phyloP scores from a whole-genome alignment of 2,888 invertebrate species.

The Gasteruption jaculator region DNA sequence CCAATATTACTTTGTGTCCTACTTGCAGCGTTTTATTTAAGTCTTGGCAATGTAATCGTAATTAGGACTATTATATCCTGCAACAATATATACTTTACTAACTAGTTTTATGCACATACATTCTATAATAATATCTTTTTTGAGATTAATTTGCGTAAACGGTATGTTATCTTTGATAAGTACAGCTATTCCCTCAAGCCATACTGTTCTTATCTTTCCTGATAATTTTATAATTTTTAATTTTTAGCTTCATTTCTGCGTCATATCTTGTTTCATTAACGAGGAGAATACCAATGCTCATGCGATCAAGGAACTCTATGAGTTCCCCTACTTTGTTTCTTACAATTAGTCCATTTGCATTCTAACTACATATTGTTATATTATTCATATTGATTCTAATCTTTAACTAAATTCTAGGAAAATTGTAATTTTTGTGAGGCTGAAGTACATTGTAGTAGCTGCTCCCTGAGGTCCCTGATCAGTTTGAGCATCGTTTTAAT shows the following conservation, averaged over 20 bases:
- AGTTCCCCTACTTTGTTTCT: slow-evolving; percentile 20
- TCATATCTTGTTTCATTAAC: slow-evolving; percentile 19
- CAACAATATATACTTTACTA: slow-evolving; percentile 17
- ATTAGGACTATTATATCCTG: slow-evolving; percentile 20
- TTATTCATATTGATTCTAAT: slow-evolving; percentile 18
- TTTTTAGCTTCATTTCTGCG: slow-evolving; percentile 18
- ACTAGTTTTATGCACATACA: slow-evolving; percentile 18
- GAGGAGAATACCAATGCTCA: slow-evolving; percentile 17
- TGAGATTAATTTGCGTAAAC: slow-evolving; percentile 12
- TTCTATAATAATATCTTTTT: slow-evolving; percentile 16
- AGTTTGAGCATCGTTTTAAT: no score
- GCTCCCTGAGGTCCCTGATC: slow-evolving; percentile 9
- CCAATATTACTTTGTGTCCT: slow-evolving; percentile 21
- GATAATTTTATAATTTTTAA: slow-evolving; percentile 23
- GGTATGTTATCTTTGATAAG: slow-evolving; percentile 19
- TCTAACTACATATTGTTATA: slow-evolving; percentile 25
- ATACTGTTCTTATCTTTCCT: slow-evolving; percentile 20
- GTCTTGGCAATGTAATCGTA: slow-evolving; percentile 16
- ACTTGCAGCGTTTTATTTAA: slow-evolving; percentile 17
- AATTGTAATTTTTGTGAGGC: slow-evolving; percentile 20
- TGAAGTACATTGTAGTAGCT: slow-evolving; percentile 16
- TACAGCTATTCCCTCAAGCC: slow-evolving; percentile 20
- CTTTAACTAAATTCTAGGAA: slow-evolving; percentile 21
- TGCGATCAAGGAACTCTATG: slow-evolving; percentile 17
- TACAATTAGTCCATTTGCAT: slow-evolving; percentile 25